phyloP scores from a whole-genome alignment of 2,797 vertebrate genomes.

The Centropyge bicolor region DNA sequence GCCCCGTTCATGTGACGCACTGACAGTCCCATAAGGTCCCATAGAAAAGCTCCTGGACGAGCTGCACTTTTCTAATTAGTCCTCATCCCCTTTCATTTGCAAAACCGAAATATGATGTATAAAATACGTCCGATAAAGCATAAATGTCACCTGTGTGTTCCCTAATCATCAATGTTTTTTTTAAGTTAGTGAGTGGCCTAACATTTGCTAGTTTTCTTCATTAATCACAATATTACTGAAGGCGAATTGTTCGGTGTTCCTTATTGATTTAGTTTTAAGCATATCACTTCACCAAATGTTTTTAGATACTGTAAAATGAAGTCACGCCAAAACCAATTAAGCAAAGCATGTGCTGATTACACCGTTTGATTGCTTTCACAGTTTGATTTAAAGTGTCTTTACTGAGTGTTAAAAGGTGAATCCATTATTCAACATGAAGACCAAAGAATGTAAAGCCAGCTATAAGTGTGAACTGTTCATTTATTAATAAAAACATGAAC shows the following conservation, averaged over 20 bases:
- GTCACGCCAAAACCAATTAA: background rate
- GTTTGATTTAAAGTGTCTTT: background rate
- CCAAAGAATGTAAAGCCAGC: background rate
- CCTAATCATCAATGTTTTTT: background rate
- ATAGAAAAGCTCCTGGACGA: background rate
- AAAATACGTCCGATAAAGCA: background rate
- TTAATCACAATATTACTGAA: too few relatives aligned
- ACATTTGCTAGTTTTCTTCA: background rate
- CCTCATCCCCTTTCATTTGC: background rate
- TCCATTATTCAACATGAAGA: background rate
- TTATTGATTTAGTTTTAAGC: too few relatives aligned
- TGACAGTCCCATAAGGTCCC: background rate
- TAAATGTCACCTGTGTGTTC: background rate
- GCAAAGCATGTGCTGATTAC: too few relatives aligned
- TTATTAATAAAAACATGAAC: background rate
- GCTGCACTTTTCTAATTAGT: background rate
- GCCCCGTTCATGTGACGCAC: background rate
- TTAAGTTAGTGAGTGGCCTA: background rate
- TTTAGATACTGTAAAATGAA: background rate
- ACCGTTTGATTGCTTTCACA: background rate
- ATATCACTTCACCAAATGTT: background rate
- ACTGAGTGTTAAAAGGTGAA: background rate
- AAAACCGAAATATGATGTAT: too few relatives aligned
- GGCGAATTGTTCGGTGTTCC: too few relatives aligned
- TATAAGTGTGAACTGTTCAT: too few relatives aligned